Evolutionary conservation across 2,888 invertebrate genomes (phyloP), one percentile per base, ranked within the genome.

Genomic region (Podabrus alpinus): DNA sequence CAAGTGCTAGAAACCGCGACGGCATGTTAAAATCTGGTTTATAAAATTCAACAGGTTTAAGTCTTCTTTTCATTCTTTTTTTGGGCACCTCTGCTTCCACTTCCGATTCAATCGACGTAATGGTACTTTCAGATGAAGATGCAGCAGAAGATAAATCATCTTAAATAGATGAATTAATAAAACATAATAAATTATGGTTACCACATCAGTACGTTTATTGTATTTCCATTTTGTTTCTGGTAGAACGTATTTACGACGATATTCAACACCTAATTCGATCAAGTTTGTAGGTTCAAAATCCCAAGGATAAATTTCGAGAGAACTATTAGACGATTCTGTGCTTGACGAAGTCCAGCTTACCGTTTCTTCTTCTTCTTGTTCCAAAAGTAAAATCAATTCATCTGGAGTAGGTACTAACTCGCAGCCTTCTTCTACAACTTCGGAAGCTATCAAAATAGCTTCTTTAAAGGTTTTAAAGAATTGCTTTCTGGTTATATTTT

Each of bases 391-490:
- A 73, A 86, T 85, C 16, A 86, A 71, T 7, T 84, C 77, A 13
- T 80, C 79, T 2, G 86, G 86, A 15, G 77, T 24, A 1, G 86
- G 85, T 25, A 85, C 59, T 7, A 16, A 15, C 2, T 75, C 61
- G 21, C 82, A 80, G 1, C 85, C 86, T 71, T 84, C 81, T 73
- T 84, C 83, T 11, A 87, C 79, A 59, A 82, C 77, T 67, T 85
- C 83, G 62, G 86, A 84, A 0, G 86, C 85, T 59, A 85, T 77
- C 9, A 78, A 69, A 61, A 87, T 77, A 2, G 85, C 83, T 80
- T 87, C 86, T 68, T 83, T 82, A 68, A 88, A 85, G 13, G 86
- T 77, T 73, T 81, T 75, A 67, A 87, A 84, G 25, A 87, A 80
- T 68, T 82, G 72, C 68, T 83, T 83, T 68, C 85, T 80, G 0